Conservation (phyloP, 2,888 invertebrate species). For the Pimpla rufipes region DNA sequence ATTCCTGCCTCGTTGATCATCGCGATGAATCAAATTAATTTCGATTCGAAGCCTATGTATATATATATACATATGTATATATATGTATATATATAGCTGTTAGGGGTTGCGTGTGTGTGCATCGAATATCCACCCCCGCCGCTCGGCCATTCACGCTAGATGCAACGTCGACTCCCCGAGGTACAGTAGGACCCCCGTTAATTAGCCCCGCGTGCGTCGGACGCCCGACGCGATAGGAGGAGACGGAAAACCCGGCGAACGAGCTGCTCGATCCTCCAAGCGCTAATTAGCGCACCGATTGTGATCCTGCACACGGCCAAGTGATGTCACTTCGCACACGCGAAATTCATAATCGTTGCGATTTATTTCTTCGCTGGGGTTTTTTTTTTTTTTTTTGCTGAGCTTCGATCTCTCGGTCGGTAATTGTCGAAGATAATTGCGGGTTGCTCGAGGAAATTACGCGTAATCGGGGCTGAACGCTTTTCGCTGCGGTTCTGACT, state of each 20-base stretch:
- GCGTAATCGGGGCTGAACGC: neutral
- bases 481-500: neutral
- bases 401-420: neutral
- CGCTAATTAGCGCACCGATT: conserved; percentile 30
- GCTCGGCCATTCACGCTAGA: neutral
- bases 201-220: conserved; percentile 41
- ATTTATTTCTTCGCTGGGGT: no score
- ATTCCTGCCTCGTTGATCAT: conserved; percentile 56
- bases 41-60: conserved; percentile 26
- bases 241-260: conserved; percentile 23
- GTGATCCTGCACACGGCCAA: conserved; percentile 1
- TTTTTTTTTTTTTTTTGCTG: neutral
- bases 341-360: conserved; percentile 7
- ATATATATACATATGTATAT: neutral
- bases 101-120: neutral
- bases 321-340: neutral
- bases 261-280: neutral
- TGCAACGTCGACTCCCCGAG: neutral
- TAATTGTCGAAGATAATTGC: neutral
- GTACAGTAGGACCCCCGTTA: conserved; percentile 30
- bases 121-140: neutral
- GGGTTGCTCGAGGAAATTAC: neutral
- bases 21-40: conserved; percentile 58
- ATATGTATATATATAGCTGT: neutral
- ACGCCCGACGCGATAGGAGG: conserved; percentile 14